phyloP scores from a whole-genome alignment of 2,797 vertebrate genomes.

The Oreonectes daqikongensis region DNA sequence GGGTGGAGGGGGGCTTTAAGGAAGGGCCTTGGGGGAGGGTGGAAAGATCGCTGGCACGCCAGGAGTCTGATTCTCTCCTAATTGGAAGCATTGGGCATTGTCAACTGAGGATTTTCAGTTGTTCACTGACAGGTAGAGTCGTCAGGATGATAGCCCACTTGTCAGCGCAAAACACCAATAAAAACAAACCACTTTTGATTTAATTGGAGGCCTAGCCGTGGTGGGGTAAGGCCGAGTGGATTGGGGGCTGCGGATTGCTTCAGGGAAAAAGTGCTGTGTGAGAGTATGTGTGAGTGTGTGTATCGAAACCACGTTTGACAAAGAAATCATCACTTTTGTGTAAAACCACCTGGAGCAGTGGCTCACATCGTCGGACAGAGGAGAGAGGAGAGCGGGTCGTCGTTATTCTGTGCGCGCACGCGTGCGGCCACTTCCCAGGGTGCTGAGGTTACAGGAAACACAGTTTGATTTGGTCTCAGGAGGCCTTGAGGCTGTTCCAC shows the following conservation, averaged over 20 bases:
- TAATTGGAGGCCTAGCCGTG: conserved; percentile 94
- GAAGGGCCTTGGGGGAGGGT: conserved; percentile 72
- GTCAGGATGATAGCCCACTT: conserved; percentile 99
- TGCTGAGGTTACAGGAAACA: conserved; percentile 66
- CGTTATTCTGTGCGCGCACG: conserved; percentile 61
- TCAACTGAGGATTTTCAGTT: conserved; percentile 96
- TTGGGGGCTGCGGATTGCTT: conserved; percentile 56
- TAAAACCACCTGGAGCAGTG: conserved; percentile 53
- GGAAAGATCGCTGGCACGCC: conserved; percentile 90
- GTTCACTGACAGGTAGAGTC: conserved; percentile 97
- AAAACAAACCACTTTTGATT: conserved; percentile 99
- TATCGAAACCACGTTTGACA: conserved; percentile 54
- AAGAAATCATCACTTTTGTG: conserved; percentile 73
- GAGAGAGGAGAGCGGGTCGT: conserved; percentile 51
- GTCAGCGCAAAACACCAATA: conserved; percentile 99
- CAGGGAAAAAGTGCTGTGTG: conserved; percentile 49
- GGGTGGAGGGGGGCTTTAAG: conserved; percentile 63
- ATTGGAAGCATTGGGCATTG: conserved; percentile 99
- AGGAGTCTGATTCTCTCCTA: conserved; percentile 94
- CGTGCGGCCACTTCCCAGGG: conserved; percentile 64
- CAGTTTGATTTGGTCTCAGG: conserved; percentile 72
- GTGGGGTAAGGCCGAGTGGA: conserved; percentile 57
- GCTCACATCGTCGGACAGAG: conserved; percentile 57
- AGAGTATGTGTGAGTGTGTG: conserved; percentile 44
- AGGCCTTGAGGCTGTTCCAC: conserved; percentile 55